Percentiles rank a stretch among this genome's conserved stretches.
These are phyloP conservation scores for Blastobasis lacticolella DNA, from an alignment of 2,888 invertebrate species.

Conservation along the genomic window DNA sequence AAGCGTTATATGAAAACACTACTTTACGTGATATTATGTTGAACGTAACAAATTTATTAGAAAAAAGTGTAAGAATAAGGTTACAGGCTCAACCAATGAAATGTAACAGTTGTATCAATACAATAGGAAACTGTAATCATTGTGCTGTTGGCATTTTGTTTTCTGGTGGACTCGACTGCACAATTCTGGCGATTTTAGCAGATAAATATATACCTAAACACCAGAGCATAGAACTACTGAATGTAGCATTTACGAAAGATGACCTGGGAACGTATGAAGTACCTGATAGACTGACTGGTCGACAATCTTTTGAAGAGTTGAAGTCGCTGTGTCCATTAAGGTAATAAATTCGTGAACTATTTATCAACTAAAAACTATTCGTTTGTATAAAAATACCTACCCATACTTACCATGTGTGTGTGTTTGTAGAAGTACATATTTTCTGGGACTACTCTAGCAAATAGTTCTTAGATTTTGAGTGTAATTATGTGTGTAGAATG, in stretches of 20 bases:
- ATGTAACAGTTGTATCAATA: conserved; percentile 75
- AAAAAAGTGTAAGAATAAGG: conserved; percentile 75
- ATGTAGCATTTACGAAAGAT: conserved; percentile 90
- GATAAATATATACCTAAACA: conserved; percentile 77
- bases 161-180: conserved; percentile 97
- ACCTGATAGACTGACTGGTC: conserved; percentile 89
- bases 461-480: too few relatives aligned
- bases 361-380: neutral
- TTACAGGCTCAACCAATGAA: conserved; percentile 75
- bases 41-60: conserved; percentile 65
- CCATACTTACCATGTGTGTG: too few relatives aligned
- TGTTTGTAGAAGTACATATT: too few relatives aligned
- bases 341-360: conserved; percentile 36
- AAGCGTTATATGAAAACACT: too few relatives aligned
- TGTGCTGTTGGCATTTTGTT: conserved; percentile 88
- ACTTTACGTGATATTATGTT: conserved; percentile 3
- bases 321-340: conserved; percentile 77
- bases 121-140: conserved; percentile 60
- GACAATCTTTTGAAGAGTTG: conserved; percentile 80
- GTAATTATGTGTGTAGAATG: too few relatives aligned
- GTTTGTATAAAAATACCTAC: neutral
- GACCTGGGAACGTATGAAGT: conserved; percentile 73
- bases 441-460: too few relatives aligned
- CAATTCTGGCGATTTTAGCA: conserved; percentile 88
- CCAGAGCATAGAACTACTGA: conserved; percentile 90